Conservation (phyloP, 2,797 vertebrate genomes). For the Gambusia yucatana region DNA sequence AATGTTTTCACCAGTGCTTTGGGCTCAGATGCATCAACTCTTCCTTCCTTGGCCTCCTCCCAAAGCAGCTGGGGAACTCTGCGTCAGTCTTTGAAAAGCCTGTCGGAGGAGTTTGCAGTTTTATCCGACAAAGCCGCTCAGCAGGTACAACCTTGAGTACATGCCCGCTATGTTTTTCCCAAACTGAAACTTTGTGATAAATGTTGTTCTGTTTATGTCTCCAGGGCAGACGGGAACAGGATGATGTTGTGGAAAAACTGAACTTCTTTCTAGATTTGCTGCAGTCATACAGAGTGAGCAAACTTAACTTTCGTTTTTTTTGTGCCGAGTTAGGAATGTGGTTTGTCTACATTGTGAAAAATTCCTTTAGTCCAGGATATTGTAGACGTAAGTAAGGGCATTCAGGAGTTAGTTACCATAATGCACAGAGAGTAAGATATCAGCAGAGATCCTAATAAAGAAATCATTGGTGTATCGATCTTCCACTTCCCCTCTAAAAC, state of each 20-base stretch:
- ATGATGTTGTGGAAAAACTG: slow-evolving; percentile 96
- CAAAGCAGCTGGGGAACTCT: slow-evolving; percentile 89
- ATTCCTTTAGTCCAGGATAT: neutral
- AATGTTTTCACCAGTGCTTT: slow-evolving; percentile 80
- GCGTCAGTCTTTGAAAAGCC: slow-evolving; percentile 90
- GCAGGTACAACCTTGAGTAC: slow-evolving; percentile 83
- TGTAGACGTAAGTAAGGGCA: neutral
- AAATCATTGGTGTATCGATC: neutral
- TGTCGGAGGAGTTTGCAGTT: slow-evolving; percentile 93
- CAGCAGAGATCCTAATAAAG: neutral
- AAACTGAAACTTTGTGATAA: slow-evolving; percentile 29
- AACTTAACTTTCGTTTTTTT: slow-evolving; percentile 6
- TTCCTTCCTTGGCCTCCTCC: slow-evolving; percentile 88
- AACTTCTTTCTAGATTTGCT: slow-evolving; percentile 96
- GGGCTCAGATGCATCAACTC: slow-evolving; percentile 88
- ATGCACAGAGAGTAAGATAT: neutral
- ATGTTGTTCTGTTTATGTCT: slow-evolving; percentile 48
- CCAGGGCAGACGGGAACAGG: slow-evolving; percentile 94
- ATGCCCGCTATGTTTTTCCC: slow-evolving; percentile 17
- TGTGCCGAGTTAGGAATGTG: neutral
- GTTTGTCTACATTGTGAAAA: neutral
- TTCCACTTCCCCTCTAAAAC: neutral
- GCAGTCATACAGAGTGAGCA: slow-evolving; percentile 93
- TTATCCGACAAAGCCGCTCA: slow-evolving; percentile 94
- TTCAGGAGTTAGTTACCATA: neutral